These are phyloP conservation scores for Celastrina argiolus DNA, from an alignment of 2,888 invertebrate genomes.

Conservation along the genomic window DNA sequence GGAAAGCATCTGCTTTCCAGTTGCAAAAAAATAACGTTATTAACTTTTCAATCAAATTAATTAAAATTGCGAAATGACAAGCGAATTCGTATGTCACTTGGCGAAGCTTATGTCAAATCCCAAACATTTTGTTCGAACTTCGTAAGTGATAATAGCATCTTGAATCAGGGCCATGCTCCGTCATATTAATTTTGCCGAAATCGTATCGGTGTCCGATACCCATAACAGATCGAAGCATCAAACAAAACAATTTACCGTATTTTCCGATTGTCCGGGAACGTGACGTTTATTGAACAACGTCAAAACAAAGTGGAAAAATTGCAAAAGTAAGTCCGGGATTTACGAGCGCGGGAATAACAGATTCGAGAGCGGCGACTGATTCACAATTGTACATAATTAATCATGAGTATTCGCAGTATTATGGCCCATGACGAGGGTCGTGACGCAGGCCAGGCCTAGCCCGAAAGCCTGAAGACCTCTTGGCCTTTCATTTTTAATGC, in stretches of 20 bases:
- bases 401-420: background rate
- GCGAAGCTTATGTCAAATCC: too few relatives aligned
- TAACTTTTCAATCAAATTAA: too few relatives aligned
- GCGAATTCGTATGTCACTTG: too few relatives aligned
- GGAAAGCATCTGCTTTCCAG: too few relatives aligned
- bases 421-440: background rate
- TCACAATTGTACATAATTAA: conserved; percentile 12
- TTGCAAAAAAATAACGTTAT: too few relatives aligned
- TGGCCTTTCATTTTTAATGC: conserved; percentile 6
- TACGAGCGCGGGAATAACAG: background rate
- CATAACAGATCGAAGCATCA: background rate
- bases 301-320: background rate
- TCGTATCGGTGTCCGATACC: too few relatives aligned
- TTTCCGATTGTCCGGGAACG: background rate
- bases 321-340: background rate
- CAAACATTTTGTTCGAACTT: too few relatives aligned
- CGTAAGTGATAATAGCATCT: too few relatives aligned
- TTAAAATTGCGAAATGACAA: too few relatives aligned
- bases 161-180: too few relatives aligned
- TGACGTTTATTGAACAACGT: background rate
- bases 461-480: background rate
- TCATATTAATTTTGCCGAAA: too few relatives aligned
- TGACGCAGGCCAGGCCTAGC: background rate
- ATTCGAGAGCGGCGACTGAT: background rate
- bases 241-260: background rate